These are phyloP conservation scores for Oplegnathus fasciatus DNA, from an alignment of 2,113 vertebrate species.

Conservation along the genomic window DNA sequence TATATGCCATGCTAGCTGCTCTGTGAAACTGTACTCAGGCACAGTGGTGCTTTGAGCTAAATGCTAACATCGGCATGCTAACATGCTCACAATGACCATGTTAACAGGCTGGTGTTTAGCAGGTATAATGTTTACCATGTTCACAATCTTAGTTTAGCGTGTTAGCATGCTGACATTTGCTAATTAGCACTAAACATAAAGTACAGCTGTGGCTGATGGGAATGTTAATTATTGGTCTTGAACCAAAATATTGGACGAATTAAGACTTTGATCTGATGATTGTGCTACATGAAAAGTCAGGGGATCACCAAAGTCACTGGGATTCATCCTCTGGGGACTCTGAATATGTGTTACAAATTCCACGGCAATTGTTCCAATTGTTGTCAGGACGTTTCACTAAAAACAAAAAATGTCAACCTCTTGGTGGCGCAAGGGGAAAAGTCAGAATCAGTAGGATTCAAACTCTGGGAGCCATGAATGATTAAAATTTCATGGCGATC, in stretches of 20 bases:
- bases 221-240: background rate
- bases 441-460: background rate
- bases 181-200: background rate
- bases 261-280: background rate
- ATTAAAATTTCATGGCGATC: background rate
- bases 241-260: background rate
- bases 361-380: background rate
- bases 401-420: background rate
- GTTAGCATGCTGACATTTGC: background rate
- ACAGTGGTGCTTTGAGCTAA: background rate
- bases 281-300: background rate
- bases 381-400: background rate
- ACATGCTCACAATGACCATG: background rate
- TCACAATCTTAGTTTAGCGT: background rate
- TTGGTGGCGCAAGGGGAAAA: background rate
- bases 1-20: background rate
- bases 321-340: background rate
- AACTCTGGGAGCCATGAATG: background rate
- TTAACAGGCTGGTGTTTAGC: background rate
- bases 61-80: background rate
- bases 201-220: background rate
- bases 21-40: too few species aligned
- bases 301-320: background rate
- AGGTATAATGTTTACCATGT: background rate
- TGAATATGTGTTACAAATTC: background rate